Evolutionary conservation across 2,797 vertebrate species (phyloP).

Genomic region (Champsocephalus gunnari): DNA sequence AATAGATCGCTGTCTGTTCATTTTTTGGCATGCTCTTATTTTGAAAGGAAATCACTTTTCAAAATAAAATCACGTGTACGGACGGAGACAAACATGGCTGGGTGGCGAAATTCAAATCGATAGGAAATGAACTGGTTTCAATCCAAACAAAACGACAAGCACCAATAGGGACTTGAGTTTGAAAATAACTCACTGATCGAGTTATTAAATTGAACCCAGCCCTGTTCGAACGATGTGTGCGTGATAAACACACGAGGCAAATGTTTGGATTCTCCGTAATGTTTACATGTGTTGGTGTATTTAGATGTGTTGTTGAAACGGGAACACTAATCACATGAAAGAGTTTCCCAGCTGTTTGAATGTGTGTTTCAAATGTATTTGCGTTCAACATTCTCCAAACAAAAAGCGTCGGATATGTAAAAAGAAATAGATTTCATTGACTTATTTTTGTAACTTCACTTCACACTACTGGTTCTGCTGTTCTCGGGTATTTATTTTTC

Average conservation of each 20-base stretch:
- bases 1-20: too few species aligned
- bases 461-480: constrained; percentile 42
- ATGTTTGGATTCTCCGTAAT: constrained; percentile 36
- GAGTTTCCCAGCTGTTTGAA: constrained; percentile 20
- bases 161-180: neutral
- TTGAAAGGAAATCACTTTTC: neutral
- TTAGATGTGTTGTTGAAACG: constrained; percentile 24
- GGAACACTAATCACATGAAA: constrained; percentile 13
- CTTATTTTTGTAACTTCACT: constrained; percentile 62
- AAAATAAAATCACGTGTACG: neutral
- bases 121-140: neutral
- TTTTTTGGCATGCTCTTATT: constrained; percentile 23
- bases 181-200: neutral
- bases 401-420: constrained; percentile 36
- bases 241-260: constrained; percentile 7
- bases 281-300: constrained; percentile 59
- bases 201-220: neutral
- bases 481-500: constrained; percentile 74
- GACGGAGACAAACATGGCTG: neutral
- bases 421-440: constrained; percentile 32
- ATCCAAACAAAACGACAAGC: neutral
- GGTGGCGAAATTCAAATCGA: constrained; percentile 4
- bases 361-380: neutral
- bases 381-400: neutral
- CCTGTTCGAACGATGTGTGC: neutral